Conservation (phyloP, 2,113 vertebrate genomes). For the Oxygymnocypris stewartii region DNA sequence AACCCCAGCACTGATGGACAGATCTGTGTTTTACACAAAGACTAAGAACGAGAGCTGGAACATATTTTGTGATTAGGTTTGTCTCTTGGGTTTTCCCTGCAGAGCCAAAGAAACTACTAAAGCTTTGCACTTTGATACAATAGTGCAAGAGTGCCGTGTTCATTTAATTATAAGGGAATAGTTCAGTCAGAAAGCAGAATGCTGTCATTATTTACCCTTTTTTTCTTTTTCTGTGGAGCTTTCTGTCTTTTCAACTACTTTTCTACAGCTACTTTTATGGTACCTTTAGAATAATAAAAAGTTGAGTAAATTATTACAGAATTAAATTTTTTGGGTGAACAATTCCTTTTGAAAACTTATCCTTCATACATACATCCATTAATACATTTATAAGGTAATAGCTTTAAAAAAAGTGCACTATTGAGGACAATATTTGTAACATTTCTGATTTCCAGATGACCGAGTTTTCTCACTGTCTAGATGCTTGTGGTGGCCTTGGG, state of each 20-base stretch:
- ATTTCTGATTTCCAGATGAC: conserved; percentile 4
- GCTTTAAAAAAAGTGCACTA: not conserved
- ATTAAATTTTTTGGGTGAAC: not conserved
- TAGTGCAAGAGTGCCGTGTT: not conserved
- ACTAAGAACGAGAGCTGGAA: not conserved
- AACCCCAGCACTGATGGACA: not conserved
- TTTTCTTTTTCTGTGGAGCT: not conserved
- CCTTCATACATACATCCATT: not conserved
- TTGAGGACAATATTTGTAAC: conserved; percentile 31
- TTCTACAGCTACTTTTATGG: not conserved
- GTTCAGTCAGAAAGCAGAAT: not conserved
- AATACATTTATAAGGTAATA: not conserved
- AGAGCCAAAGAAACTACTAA: not conserved
- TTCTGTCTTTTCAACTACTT: not conserved
- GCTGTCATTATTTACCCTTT: not conserved
- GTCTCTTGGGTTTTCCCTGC: not conserved
- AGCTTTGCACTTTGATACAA: not conserved
- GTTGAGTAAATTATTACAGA: not conserved
- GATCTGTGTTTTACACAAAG: not conserved
- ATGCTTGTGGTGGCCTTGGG: not conserved
- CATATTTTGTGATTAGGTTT: not conserved
- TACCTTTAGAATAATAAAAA: not conserved
- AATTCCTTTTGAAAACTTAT: not conserved
- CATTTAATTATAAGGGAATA: not conserved
- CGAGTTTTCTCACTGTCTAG: conserved; percentile 21